phyloP scores from a whole-genome alignment of 1,140 invertebrate genomes.

The Zaprionus lachaisei region DNA sequence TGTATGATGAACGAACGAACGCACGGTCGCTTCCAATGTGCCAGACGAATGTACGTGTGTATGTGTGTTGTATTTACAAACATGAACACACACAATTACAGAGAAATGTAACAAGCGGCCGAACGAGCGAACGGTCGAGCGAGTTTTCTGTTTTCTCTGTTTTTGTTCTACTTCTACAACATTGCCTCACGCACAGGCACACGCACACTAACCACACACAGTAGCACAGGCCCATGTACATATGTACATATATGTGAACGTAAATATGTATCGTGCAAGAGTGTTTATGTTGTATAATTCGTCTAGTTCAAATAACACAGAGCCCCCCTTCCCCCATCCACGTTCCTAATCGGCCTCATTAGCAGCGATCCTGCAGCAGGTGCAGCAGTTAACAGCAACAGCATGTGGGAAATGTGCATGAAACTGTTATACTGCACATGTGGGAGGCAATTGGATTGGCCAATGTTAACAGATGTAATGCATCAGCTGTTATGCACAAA shows the following conservation, averaged over 20 bases:
- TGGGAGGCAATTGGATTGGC: not conserved
- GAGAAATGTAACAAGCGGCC: slow-evolving; percentile 33
- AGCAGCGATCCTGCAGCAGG: slow-evolving; percentile 24
- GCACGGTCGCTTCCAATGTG: slow-evolving; percentile 30
- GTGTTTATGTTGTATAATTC: slow-evolving; percentile 46
- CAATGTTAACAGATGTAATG: slow-evolving; percentile 24
- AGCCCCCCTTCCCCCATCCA: slow-evolving; percentile 13
- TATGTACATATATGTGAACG: not conserved
- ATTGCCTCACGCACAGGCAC: slow-evolving; percentile 44
- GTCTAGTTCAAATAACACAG: slow-evolving; percentile 51
- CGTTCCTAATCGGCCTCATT: not conserved
- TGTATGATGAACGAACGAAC: slow-evolving; percentile 43
- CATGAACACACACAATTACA: slow-evolving; percentile 16
- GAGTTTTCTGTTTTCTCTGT: slow-evolving; percentile 53
- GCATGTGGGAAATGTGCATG: not conserved
- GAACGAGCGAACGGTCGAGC: slow-evolving; percentile 49
- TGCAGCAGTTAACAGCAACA: slow-evolving; percentile 14
- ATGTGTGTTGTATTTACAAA: slow-evolving; percentile 12
- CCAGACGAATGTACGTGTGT: slow-evolving; percentile 14
- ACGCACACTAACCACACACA: slow-evolving; percentile 16
- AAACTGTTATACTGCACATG: not conserved
- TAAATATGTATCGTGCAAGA: not conserved
- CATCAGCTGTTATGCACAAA: slow-evolving; percentile 28
- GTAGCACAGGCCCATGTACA: not conserved
- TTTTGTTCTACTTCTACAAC: slow-evolving; percentile 69